These are phyloP conservation scores for Ophion slaviceki DNA, from an alignment of 2,888 invertebrate genomes.

Conservation along the genomic window DNA sequence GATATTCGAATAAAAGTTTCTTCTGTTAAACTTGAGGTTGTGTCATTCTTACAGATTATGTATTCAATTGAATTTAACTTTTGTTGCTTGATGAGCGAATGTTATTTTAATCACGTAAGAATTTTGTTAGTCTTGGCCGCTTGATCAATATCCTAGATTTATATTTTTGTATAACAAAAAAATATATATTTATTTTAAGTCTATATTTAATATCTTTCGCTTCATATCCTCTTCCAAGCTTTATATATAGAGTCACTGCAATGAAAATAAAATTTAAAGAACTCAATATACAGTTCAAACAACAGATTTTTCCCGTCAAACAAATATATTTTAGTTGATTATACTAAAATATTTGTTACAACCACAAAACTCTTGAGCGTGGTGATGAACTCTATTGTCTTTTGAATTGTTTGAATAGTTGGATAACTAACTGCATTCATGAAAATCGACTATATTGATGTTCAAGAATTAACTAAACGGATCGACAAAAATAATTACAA, in stretches of 20 bases:
- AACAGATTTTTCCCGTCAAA: conserved; percentile 11
- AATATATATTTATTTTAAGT: conserved; percentile 10
- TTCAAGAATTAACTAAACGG: conserved; percentile 19
- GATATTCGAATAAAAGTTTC: conserved; percentile 16
- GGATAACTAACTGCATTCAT: conserved; percentile 9
- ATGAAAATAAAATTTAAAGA: conserved; percentile 14
- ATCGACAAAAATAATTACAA: conserved; percentile 19
- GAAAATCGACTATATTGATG: conserved; percentile 20
- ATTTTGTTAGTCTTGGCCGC: conserved; percentile 12
- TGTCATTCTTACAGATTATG: conserved; percentile 15
- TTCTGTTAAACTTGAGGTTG: conserved; percentile 11
- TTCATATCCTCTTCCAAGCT: not conserved
- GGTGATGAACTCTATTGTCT: not conserved
- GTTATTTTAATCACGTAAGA: conserved; percentile 11
- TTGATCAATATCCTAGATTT: conserved; percentile 17
- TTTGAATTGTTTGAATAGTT: conserved; percentile 17
- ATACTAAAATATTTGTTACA: conserved; percentile 4
- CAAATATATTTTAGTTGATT: conserved; percentile 26
- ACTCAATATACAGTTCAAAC: conserved; percentile 22
- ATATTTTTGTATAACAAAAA: conserved; percentile 7
- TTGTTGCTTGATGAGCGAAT: conserved; percentile 17
- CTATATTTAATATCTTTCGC: conserved; percentile 14
- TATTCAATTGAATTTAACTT: conserved; percentile 5
- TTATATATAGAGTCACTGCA: conserved; percentile 7
- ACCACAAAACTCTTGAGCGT: not conserved